Evolutionary conservation across 2,888 invertebrate species (phyloP), one percentile per base, ranked within the genome.

Genomic region (Erebia ligea): DNA sequence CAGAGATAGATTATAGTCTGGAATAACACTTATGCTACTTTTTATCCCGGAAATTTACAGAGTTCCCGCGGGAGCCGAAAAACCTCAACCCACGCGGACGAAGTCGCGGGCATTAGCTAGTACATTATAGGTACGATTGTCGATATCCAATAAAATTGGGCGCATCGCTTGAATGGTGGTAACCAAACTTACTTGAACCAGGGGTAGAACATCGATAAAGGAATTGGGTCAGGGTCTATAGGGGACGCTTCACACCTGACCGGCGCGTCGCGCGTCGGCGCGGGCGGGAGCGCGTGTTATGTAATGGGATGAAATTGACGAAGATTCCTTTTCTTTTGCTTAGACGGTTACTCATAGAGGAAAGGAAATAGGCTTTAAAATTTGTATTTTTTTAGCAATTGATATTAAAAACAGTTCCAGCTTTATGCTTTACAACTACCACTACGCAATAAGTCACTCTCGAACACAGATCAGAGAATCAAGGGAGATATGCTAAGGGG

Each of bases 131-230:
- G n/a, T n/a, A n/a, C n/a, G 25, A 25, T 25, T 25, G 25, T 25
- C 25, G 2, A 34, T 34, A 57, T 8, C 25, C 58, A 56, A 66
- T 66, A 56, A 56, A 56, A 54, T 45, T 56, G 45, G 66, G 66
- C 70, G 56, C 69, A 74, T 62, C 70, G 59, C 13, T 68, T 71
- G 67, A 73, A 75, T 73, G 69, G 61, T 79, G 81, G 78, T 85
- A 87, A 87, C 87, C 85, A 84, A 85, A 87, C 79, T 86, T 84
- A 81, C 88, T 86, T 87, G 87, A 87, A 87, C 87, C 82, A 80
- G 78, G 79, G 66, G 66, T 56, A 81, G 76, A 82, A 80, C 85
- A 87, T 90, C 89, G 87, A 90, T 90, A 87, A 77, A 78, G 76
- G 76, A 89, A 89, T 78, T 89, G 75, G 90, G 90, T 90, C 90